These are phyloP conservation scores for Stictocephala bisonia DNA, from an alignment of 2,888 invertebrate species.

Conservation along the genomic window DNA sequence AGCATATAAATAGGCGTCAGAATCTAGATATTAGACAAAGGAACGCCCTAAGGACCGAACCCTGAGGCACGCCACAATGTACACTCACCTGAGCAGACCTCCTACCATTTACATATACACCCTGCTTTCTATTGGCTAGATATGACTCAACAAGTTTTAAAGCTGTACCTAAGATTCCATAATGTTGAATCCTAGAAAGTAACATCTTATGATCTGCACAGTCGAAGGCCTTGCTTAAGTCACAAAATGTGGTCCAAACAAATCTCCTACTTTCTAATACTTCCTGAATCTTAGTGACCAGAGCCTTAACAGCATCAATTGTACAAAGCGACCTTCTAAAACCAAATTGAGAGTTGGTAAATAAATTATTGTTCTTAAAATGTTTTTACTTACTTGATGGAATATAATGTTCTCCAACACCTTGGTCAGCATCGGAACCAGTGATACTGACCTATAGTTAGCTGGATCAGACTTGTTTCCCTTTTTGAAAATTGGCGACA, in stretches of 20 bases:
- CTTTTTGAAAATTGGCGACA: background rate
- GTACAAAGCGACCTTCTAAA: background rate
- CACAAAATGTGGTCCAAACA: constrained; percentile 14
- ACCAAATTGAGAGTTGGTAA: constrained; percentile 6
- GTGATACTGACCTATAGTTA: constrained; percentile 10
- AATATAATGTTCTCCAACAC: background rate
- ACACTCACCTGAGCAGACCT: background rate
- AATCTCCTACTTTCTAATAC: constrained; percentile 6
- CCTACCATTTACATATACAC: background rate
- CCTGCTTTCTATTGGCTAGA: constrained; percentile 4
- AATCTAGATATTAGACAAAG: background rate
- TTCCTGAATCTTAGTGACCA: background rate
- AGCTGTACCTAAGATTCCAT: background rate
- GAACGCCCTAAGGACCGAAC: background rate
- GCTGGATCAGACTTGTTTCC: background rate
- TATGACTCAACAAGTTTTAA: background rate
- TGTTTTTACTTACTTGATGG: no score
- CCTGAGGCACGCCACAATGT: background rate
- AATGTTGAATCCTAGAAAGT: background rate
- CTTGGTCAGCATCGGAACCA: background rate
- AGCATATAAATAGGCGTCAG: no score
- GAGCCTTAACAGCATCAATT: background rate
- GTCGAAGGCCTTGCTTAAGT: constrained; percentile 29
- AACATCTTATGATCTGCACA: constrained; percentile 5
- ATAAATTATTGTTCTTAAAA: background rate